A percentile compares a stretch with the other conserved stretches of the same genome.
Evolutionary conservation across 2,797 vertebrate genomes (phyloP).

Genomic region (Sebastes minor): DNA sequence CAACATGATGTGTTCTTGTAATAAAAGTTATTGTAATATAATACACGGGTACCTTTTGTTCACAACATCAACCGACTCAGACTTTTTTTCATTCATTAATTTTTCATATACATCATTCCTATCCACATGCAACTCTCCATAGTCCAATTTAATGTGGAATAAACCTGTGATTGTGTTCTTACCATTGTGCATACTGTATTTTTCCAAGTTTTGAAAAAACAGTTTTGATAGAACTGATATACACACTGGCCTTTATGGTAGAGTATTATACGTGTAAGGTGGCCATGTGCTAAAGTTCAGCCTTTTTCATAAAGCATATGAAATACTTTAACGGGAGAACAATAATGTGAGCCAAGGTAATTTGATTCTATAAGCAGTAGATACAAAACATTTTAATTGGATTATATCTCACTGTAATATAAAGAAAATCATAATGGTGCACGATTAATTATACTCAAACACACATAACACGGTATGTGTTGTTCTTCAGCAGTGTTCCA

Average conservation of each 20-base stretch:
- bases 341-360: not conserved
- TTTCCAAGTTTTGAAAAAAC: not conserved
- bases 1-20: not conserved
- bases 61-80: not conserved
- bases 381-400: not conserved
- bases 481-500: not conserved
- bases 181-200: not conserved
- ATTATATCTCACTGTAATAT: not conserved
- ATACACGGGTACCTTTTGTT: not conserved
- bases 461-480: not conserved
- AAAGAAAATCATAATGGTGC: not conserved
- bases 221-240: not conserved
- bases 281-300: not conserved
- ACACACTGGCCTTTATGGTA: not conserved
- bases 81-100: not conserved
- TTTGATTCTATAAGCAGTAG: not conserved
- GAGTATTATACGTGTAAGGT: not conserved
- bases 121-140: not conserved
- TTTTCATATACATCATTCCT: not conserved
- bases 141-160: not conserved
- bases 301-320: not conserved
- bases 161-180: not conserved
- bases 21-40: not conserved
- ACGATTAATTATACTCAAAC: not conserved
- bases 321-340: not conserved